Conservation (phyloP, 2,113 vertebrate genomes). For the Urocolius indicus region DNA sequence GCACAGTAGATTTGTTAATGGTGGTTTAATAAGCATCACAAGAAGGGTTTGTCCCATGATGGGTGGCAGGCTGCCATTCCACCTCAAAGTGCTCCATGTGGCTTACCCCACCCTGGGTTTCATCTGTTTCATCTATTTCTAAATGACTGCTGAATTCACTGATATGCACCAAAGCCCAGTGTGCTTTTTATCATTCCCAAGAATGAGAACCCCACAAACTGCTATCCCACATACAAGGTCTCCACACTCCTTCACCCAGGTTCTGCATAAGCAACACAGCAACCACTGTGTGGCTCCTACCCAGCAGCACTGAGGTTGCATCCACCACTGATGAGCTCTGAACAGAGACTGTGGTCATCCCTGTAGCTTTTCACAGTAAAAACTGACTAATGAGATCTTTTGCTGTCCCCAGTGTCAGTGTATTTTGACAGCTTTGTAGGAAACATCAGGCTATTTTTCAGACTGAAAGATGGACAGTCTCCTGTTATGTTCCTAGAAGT, state of each 20-base stretch:
- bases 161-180: not conserved
- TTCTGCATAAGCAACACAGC: not conserved
- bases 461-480: not conserved
- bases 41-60: not conserved
- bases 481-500: not conserved
- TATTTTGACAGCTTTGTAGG: not conserved
- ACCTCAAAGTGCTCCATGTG: not conserved
- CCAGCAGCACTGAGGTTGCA: not conserved
- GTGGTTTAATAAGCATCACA: not conserved
- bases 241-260: not conserved
- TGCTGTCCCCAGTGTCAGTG: too few relatives aligned
- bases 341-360: not conserved
- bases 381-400: not conserved
- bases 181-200: not conserved
- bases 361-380: not conserved
- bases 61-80: not conserved
- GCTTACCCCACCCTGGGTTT: not conserved
- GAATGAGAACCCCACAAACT: not conserved
- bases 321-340: not conserved
- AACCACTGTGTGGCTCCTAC: not conserved
- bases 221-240: fast-evolving
- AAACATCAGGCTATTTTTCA: not conserved
- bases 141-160: not conserved
- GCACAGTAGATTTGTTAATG: not conserved
- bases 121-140: not conserved